Evolutionary conservation across 1,140 invertebrate genomes (phyloP).

Genomic region (Bombus sibiricus): DNA sequence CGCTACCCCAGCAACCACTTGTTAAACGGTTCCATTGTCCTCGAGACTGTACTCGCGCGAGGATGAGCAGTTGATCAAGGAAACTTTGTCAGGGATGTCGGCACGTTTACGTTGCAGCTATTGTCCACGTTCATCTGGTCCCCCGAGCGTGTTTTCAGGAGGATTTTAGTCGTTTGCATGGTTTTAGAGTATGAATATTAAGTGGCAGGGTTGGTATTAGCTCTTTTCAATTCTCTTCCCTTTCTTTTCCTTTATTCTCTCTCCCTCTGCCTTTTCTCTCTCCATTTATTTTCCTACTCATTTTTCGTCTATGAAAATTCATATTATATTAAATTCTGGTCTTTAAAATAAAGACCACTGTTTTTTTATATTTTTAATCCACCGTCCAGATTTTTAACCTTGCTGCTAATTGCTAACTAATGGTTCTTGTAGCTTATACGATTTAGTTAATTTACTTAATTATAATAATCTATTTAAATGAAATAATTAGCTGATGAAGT

Average conservation of each 20-base stretch:
- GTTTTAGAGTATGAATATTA: no score
- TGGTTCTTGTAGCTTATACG: no score
- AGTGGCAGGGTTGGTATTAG: not conserved
- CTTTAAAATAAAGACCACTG: not conserved
- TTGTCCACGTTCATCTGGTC: not conserved
- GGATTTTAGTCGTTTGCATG: not conserved
- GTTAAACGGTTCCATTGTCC: constrained; percentile 59
- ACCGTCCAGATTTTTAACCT: fast-evolving
- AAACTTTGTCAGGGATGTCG: constrained; percentile 13
- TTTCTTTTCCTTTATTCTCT: not conserved
- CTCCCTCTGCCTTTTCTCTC: not conserved
- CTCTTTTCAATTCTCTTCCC: not conserved
- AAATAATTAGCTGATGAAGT: not conserved
- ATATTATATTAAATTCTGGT: not conserved
- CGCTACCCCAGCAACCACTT: constrained; percentile 54
- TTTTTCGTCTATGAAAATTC: not conserved
- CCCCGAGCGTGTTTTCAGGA: not conserved
- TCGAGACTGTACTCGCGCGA: constrained; percentile 8
- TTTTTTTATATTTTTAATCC: not conserved
- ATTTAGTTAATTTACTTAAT: no score
- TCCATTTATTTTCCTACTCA: not conserved
- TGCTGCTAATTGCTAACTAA: no score
- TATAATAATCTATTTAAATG: no score
- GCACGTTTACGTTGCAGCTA: not conserved
- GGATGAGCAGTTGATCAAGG: constrained; percentile 28